Conservation (phyloP, 2,797 vertebrate species). For the Champsocephalus gunnari region DNA sequence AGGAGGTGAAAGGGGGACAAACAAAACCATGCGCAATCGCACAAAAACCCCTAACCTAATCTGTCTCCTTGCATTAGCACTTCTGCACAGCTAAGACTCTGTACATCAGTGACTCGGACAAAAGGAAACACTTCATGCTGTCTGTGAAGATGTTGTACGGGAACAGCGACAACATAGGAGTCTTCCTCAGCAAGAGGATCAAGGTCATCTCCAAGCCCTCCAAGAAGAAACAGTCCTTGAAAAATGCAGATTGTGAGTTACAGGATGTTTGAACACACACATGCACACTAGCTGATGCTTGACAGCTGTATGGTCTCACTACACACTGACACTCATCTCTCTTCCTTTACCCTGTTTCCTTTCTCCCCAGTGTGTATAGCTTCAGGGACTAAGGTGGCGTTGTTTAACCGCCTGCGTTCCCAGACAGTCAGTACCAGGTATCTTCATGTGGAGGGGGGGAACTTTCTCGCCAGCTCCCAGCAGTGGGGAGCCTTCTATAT, state of each 20-base stretch:
- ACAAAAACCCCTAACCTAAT: constrained; percentile 16
- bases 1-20: constrained; percentile 35
- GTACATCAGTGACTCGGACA: constrained; percentile 98
- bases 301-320: not conserved
- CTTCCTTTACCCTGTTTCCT: not conserved
- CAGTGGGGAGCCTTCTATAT: constrained; percentile 99
- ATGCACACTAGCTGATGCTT: not conserved
- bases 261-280: constrained; percentile 36
- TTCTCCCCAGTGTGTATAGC: constrained; percentile 93
- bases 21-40: not conserved
- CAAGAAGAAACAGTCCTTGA: constrained; percentile 99
- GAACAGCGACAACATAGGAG: constrained; percentile 96
- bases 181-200: constrained; percentile 98
- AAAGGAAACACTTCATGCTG: constrained; percentile 99
- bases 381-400: constrained; percentile 97
- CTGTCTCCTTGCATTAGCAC: constrained; percentile 83
- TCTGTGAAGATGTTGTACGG: constrained; percentile 99
- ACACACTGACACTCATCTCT: not conserved
- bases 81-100: constrained; percentile 99
- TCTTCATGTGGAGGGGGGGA: constrained; percentile 97
- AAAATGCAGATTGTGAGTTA: constrained; percentile 96
- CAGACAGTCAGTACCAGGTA: constrained; percentile 99
- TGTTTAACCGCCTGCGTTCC: constrained; percentile 98
- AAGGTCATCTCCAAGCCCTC: constrained; percentile 99
- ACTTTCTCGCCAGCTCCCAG: constrained; percentile 98